Evolutionary conservation across 53 echinoderm and acorn worm species (phyloP).

Genomic region (Stichopus horrens): DNA sequence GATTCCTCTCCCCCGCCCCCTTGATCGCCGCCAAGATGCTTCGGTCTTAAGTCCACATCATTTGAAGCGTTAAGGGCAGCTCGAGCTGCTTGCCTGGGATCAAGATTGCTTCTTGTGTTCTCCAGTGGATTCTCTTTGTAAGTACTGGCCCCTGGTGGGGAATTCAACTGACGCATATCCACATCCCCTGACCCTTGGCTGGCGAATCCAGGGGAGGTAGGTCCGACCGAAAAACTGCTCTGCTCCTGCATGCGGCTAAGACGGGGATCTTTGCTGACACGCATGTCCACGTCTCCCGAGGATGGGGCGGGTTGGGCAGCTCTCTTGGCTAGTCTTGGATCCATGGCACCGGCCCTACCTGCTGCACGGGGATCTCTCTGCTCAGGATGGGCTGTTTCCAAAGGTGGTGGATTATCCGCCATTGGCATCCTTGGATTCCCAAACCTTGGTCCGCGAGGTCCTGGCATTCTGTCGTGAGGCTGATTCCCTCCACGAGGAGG

Average conservation of each 20-base stretch:
- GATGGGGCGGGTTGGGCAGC: not conserved
- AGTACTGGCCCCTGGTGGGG: constrained; percentile 20
- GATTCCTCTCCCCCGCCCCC: constrained; percentile 45
- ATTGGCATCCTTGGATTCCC: constrained; percentile 49
- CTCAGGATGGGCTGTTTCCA: constrained; percentile 20
- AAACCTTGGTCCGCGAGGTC: constrained; percentile 46
- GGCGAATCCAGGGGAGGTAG: constrained; percentile 3
- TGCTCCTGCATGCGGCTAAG: constrained; percentile 49
- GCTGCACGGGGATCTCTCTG: constrained; percentile 13
- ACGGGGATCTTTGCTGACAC: constrained; percentile 56
- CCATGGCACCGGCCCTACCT: not conserved
- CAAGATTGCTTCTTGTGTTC: constrained; percentile 5
- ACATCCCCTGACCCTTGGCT: constrained; percentile 28
- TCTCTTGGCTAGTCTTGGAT: not conserved
- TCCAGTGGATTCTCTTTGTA: constrained; percentile 42
- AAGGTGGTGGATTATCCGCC: constrained; percentile 32
- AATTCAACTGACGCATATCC: constrained; percentile 54
- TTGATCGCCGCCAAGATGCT: constrained; percentile 29
- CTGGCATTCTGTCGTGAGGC: constrained; percentile 55
- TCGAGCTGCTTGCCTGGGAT: constrained; percentile 48
- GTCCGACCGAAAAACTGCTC: constrained; percentile 21
- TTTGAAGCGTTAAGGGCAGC: constrained; percentile 25
- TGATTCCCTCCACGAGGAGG: constrained; percentile 64
- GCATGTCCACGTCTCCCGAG: constrained; percentile 9
- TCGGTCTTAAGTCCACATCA: constrained; percentile 42